Base-by-base conservation (phyloP, 2,113 vertebrate genomes). In the Monopterus albus region DNA sequence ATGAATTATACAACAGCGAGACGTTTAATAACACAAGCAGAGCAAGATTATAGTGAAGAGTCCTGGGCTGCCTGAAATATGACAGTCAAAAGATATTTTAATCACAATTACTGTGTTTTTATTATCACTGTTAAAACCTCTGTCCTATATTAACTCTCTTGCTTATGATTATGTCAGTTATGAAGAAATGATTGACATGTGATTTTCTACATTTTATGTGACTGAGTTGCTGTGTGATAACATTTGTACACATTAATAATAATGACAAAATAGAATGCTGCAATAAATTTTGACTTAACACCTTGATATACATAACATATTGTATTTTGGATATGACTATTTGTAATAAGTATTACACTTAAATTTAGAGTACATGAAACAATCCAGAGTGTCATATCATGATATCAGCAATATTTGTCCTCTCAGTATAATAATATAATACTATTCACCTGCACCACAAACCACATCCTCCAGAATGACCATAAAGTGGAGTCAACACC, bases 31-130 rank as follows among this genome's bases (percentile, higher is more conserved):
- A 66, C 26, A 42, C 52, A 74, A 84, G 82, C 82, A 62, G 78
- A 20, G 57, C 36, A 69, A 15, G 68, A 76, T 64, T 69, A 56
- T 71, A 67, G 18, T 7, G 18, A 50, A 1, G 28, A 70, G 62
- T 79, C 36, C 68, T 13, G 68, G 72, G 35, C 53, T 20, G 70
- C 53, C 70, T 65, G 42, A 84, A 76, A 79, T 49, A 78, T 68
- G 47, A 55, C 76, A 88, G 87, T 90, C 91, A 89, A 53, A 82
- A 87, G 42, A 73, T 28, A 89, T 91, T 91, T 83, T 53, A 80
- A 13, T 91, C 89, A 85, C 88, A 91, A 88, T 87, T 89, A 86
- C 72, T 75, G 60, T 79, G 77, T 86, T 78, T 71, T 67, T 53
- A 21, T 85, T 58, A 5, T n/a, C 29, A 33, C 31, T 36, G 36